Evolutionary conservation across 2,888 invertebrate genomes (phyloP), one percentile per base, ranked within the genome.

Genomic region (Andrena fulva): DNA sequence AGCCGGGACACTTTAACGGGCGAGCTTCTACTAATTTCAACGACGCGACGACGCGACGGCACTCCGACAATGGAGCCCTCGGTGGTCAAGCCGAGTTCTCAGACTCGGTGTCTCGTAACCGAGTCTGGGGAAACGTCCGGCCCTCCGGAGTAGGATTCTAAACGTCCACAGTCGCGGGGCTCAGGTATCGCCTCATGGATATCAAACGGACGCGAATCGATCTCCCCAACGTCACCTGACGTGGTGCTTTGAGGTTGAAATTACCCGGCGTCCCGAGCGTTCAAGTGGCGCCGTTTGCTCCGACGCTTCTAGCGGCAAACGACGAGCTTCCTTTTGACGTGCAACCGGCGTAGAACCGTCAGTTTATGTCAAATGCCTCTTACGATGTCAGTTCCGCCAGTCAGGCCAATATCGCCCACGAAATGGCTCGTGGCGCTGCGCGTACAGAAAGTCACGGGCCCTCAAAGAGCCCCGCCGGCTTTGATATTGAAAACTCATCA

Each of bases 181-280:
- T 27, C 31, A n/a, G 31, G 10, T 27, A 68, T 63, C 62, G 5
- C 24, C 31, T n/a, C 16, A 8, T 31, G 27, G 54, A 69, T 69
- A 79, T 59, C 80, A 62, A 66, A 79, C 35, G 71, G 27, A 48
- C 27, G 35, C 64, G 42, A 80, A 80, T 80, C 66, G 71, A 80
- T 80, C 69, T 27, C 20, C 33, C 52, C 16, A 60, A 70, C 60
- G 66, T 80, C 80, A 67, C 48, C 54, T 8, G 54, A 52, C 12
- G 31, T 2, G 16, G 4, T 66, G 70, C 80, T 80, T 80, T 80
- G 80, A 80, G 52, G 80, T 71, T 66, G 80, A 79, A 80, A 80
- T 79, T 80, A 79, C 31, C 66, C 52, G n/a, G 71, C 42, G 66
- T 80, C 80, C 70, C 80, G 60, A 62, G 80, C 71, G 59, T 8